Base-by-base conservation (phyloP, 2,888 invertebrate species). In the Phoronis australis region DNA sequence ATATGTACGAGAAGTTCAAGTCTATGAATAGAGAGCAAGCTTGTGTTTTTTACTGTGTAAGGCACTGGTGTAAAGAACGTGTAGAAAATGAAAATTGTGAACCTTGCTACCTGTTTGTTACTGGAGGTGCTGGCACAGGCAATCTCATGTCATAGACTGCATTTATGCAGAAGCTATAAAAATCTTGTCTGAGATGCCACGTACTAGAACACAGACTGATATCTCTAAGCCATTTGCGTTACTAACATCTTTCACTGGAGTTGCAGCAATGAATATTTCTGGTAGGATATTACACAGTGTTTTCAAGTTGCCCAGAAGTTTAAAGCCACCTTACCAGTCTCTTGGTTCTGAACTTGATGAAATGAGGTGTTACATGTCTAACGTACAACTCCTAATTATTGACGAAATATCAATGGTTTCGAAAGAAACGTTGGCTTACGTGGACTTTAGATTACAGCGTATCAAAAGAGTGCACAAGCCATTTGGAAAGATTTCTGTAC, bases 361-460 rank as follows among this genome's bases (percentile, higher is more conserved):
- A 15, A 22, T 52, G 4, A 18, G 52, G 20, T 22, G 43, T 20
- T 46, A 46, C 37, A 42, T 42, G 25, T 37, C 24, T 18, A 18
- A 20, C 37, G 15, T 52, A 15, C n/a, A 40, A 37, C 35, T 52
- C 12, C 41, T 52, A 9, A 43, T 52, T n/a, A 52, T 49, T 18
- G 49, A 52, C 45, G 48, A 54, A 46, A 37, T 51, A 22, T 49
- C 48, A 1, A 48, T 54, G 40, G 43, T 54, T 3, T 40, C 45
- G 20, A 41, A 40, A 9, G 41, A 48, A 22, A 15, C 49, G 3
- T 27, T 46, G 18, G 25, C 22, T 5, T 51, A 48, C 18, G 40
- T 54, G 2, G 35, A 48, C 44, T 45, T 45, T 2, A 44, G 51
- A 15, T 26, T 54, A 9, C 27, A n/a, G 20, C 51, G 51, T 23